These are phyloP conservation scores for Battus philenor DNA, from an alignment of 1,140 invertebrate genomes.

Conservation along the genomic window DNA sequence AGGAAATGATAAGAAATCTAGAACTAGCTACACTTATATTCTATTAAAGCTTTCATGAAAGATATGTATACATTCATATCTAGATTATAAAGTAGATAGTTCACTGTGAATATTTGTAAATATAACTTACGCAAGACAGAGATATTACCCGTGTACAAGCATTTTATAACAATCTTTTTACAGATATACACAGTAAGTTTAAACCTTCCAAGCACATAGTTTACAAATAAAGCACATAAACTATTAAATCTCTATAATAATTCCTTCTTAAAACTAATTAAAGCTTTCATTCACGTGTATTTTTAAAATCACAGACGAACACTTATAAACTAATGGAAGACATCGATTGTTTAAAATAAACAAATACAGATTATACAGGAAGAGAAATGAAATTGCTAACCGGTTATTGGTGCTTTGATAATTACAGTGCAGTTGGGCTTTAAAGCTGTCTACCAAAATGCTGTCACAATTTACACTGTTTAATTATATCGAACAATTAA, in stretches of 20 bases:
- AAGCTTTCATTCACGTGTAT: conserved; percentile 48
- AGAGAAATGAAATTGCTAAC: conserved; percentile 28
- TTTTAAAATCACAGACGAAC: conserved; percentile 60
- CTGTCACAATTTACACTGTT: conserved; percentile 55
- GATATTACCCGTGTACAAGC: background rate
- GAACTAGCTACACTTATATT: conserved; percentile 26
- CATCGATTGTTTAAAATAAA: conserved; percentile 34
- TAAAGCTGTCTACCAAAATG: conserved; percentile 75
- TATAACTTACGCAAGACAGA: too few relatives aligned
- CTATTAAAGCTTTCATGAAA: conserved; percentile 57
- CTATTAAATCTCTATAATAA: conserved; percentile 26
- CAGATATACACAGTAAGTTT: too few relatives aligned
- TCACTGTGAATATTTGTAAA: background rate
- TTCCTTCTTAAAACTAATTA: conserved; percentile 48
- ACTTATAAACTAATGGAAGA: conserved; percentile 65
- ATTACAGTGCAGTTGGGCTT: conserved; percentile 67
- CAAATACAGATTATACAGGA: conserved; percentile 20
- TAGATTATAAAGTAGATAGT: conserved; percentile 5
- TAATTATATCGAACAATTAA: conserved; percentile 40
- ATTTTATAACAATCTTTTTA: too few relatives aligned
- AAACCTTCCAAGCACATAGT: too few relatives aligned
- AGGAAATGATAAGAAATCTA: conserved; percentile 15
- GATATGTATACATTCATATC: conserved; percentile 25
- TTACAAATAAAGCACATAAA: too few relatives aligned
- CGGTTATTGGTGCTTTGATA: conserved; percentile 50